phyloP scores from a whole-genome alignment of 23 tunicate species.

The Halocynthia aurantium region DNA sequence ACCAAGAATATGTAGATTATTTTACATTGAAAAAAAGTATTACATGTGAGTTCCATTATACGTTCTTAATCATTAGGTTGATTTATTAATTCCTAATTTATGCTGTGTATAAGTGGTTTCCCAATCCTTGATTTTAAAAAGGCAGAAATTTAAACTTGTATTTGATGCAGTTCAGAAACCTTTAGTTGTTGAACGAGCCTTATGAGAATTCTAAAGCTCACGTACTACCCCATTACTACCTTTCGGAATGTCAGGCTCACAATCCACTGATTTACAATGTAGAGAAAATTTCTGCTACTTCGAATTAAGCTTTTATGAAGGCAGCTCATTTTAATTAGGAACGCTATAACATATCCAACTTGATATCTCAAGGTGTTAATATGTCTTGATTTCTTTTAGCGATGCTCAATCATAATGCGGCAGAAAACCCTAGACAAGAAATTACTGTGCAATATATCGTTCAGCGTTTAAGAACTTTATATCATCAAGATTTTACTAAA shows the following conservation, averaged over 20 bases:
- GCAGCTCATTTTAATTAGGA: neutral
- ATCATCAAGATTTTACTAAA: constrained; percentile 57
- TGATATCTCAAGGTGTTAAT: too few relatives aligned
- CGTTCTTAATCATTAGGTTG: too few relatives aligned
- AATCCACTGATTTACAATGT: too few relatives aligned
- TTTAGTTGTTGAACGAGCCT: too few relatives aligned
- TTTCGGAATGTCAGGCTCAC: too few relatives aligned
- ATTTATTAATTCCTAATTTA: too few relatives aligned
- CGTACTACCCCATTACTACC: too few relatives aligned
- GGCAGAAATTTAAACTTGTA: too few relatives aligned
- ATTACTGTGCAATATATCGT: constrained; percentile 31
- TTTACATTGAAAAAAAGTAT: constrained; percentile 3
- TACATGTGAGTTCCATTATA: neutral
- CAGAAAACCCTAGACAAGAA: constrained; percentile 15
- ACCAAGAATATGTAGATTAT: neutral
- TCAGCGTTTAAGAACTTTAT: constrained; percentile 32
- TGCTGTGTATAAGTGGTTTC: too few relatives aligned
- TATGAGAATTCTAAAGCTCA: too few relatives aligned
- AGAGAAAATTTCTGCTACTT: neutral
- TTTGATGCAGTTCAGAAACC: too few relatives aligned
- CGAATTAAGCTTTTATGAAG: constrained; percentile 1
- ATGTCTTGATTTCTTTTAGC: constrained; percentile 4
- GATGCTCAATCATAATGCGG: constrained; percentile 26
- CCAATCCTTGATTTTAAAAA: too few relatives aligned
- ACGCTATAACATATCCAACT: neutral